Conservation (phyloP, 2,113 vertebrate genomes). For the Numida meleagris region DNA sequence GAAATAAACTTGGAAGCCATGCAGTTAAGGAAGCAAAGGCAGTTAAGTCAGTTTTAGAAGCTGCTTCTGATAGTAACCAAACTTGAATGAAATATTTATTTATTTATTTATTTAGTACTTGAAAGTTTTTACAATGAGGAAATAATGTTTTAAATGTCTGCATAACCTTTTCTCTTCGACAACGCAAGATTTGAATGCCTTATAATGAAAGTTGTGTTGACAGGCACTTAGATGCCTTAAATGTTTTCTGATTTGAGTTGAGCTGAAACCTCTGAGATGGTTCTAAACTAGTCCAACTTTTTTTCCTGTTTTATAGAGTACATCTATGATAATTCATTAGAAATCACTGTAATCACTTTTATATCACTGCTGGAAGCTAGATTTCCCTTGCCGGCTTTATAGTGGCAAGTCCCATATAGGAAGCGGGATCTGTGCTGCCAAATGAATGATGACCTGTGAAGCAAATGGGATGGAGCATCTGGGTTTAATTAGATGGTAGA, state of each 20-base stretch:
- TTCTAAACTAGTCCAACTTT: background rate
- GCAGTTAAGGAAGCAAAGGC: background rate
- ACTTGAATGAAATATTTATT: background rate
- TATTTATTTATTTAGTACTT: background rate
- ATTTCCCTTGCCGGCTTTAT: background rate
- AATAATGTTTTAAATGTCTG: background rate
- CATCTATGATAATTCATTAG: background rate
- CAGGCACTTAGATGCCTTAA: accelerated
- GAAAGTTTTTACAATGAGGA: background rate
- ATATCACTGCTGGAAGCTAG: background rate
- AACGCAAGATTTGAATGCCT: background rate
- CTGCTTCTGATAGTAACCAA: background rate
- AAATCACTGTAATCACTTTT: background rate
- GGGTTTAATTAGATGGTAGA: background rate
- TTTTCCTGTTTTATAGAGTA: background rate
- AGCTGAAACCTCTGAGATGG: background rate
- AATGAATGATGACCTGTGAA: background rate
- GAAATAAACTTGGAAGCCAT: background rate
- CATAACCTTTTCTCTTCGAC: background rate
- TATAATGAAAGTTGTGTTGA: background rate
- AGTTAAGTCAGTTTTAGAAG: background rate
- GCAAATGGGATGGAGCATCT: background rate
- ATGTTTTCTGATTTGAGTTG: background rate
- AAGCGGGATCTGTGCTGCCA: background rate
- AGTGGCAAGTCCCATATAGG: background rate